Conservation (phyloP, 2,113 vertebrate species). For the Sturnira hondurensis region DNA sequence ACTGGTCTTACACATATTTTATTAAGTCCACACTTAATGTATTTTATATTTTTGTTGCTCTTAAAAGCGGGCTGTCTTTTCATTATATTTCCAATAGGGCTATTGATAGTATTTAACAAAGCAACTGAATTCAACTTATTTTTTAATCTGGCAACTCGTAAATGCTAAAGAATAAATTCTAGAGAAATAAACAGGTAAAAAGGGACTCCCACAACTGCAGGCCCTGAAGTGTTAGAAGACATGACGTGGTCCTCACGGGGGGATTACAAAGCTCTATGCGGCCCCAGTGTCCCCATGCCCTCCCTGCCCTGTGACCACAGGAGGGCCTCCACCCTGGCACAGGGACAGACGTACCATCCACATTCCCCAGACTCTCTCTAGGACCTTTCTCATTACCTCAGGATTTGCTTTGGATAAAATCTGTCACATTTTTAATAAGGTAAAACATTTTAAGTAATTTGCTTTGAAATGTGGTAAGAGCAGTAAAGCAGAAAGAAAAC, state of each 20-base stretch:
- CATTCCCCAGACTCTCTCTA: neutral
- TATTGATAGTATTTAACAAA: neutral
- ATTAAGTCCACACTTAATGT: neutral
- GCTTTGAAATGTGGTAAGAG: neutral
- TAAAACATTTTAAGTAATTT: neutral
- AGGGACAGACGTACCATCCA: neutral
- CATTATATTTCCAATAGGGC: neutral
- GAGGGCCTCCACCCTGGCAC: neutral
- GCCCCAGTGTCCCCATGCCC: neutral
- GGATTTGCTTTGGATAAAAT: neutral
- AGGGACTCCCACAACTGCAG: neutral
- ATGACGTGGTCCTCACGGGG: neutral
- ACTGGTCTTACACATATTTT: neutral
- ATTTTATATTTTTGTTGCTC: neutral
- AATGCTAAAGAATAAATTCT: neutral
- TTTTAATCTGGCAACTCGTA: neutral
- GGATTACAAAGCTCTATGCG: neutral
- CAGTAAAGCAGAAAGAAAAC: neutral
- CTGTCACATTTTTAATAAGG: neutral
- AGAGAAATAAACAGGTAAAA: neutral
- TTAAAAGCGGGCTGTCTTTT: neutral
- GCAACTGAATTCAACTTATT: neutral
- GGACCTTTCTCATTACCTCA: neutral
- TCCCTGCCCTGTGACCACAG: neutral
- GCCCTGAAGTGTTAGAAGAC: neutral